Conservation (phyloP, 2,113 vertebrate species). For the Nycticryphes semicollaris region DNA sequence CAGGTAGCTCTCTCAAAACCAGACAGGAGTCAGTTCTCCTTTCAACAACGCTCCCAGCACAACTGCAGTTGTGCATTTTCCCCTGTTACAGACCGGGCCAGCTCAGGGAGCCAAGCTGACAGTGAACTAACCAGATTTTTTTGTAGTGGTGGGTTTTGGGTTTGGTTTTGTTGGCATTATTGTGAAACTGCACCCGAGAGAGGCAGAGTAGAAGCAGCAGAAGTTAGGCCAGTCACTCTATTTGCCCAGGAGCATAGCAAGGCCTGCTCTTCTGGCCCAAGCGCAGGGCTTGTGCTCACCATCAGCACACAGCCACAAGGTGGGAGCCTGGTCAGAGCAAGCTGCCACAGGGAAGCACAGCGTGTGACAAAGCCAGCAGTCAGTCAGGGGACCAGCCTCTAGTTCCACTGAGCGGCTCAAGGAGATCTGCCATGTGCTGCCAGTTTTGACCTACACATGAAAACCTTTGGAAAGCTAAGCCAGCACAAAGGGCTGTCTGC, state of each 20-base stretch:
- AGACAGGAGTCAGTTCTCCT: neutral
- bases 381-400: accelerated
- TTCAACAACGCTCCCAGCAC: neutral
- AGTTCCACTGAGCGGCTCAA: neutral
- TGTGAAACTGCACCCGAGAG: neutral
- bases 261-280: accelerated
- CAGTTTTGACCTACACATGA: neutral
- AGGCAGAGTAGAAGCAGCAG: accelerated
- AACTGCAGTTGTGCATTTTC: neutral
- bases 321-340: neutral
- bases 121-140: neutral
- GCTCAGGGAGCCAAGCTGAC: neutral
- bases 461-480: neutral
- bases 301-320: neutral
- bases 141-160: neutral
- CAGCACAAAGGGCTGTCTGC: neutral
- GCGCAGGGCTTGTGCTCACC: neutral
- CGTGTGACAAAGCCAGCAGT: neutral
- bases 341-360: accelerated
- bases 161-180: neutral
- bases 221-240: neutral
- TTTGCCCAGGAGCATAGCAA: neutral
- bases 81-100: neutral
- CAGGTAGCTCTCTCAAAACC: neutral
- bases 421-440: accelerated